Evolutionary conservation across 2,797 vertebrate genomes (phyloP).

Genomic region (Leptodactylus fallax): DNA sequence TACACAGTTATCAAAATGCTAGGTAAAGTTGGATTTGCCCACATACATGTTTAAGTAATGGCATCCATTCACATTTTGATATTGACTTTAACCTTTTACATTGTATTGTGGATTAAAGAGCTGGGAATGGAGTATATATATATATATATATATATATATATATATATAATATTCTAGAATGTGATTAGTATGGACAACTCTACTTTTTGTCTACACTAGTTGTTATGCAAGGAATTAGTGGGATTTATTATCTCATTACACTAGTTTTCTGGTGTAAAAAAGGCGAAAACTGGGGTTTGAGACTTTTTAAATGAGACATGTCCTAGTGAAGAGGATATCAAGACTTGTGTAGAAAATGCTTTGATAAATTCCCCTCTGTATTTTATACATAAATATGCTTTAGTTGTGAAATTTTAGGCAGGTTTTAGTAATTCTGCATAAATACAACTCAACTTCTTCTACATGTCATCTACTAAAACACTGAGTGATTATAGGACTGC

Average conservation of each 20-base stretch:
- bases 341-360: too few species aligned
- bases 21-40: background rate
- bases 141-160: too few species aligned
- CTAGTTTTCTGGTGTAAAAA: too few species aligned
- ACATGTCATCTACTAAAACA: background rate
- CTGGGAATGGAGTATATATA: too few species aligned
- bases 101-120: background rate
- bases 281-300: too few species aligned
- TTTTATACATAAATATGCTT: background rate
- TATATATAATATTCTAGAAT: too few species aligned
- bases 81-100: background rate
- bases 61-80: background rate
- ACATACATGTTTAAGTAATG: background rate
- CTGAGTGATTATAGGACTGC: background rate
- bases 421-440: background rate
- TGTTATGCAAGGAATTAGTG: background rate
- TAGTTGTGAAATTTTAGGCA: background rate
- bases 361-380: background rate
- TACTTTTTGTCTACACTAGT: background rate
- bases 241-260: too few species aligned
- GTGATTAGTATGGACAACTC: background rate
- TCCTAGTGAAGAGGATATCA: too few species aligned
- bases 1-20: background rate
- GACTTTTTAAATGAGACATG: too few species aligned
- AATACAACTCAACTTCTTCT: background rate